These are phyloP conservation scores for Turdus rufiventris DNA, from an alignment of 2,113 vertebrate genomes.

Conservation along the genomic window DNA sequence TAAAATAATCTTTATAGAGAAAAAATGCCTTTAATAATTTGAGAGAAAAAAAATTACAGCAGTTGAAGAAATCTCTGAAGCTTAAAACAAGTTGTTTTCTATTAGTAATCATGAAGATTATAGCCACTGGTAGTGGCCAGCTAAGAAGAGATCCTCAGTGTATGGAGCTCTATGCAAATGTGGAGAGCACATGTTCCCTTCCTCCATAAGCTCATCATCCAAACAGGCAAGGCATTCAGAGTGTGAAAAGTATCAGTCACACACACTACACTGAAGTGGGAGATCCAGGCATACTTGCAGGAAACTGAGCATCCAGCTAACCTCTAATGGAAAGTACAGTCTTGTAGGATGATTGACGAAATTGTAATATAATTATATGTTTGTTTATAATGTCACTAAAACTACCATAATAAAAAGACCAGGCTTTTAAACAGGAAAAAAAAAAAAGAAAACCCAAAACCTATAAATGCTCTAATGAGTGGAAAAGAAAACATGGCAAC, in stretches of 20 bases:
- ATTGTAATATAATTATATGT: not conserved
- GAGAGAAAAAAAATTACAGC: not conserved
- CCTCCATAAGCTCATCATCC: not conserved
- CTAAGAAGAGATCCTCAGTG: not conserved
- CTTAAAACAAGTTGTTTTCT: not conserved
- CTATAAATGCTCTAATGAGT: not conserved
- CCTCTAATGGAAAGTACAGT: not conserved
- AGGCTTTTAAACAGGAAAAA: not conserved
- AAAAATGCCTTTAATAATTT: not conserved
- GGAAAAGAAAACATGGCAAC: not conserved
- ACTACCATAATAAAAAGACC: not conserved
- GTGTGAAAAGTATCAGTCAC: constrained; percentile 14
- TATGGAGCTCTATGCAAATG: not conserved
- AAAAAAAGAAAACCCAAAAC: fast-evolving
- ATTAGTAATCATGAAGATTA: not conserved
- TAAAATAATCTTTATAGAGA: not conserved
- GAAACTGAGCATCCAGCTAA: not conserved
- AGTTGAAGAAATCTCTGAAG: not conserved
- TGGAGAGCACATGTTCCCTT: not conserved
- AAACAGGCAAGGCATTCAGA: not conserved
- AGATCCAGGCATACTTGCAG: not conserved
- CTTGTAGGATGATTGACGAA: not conserved
- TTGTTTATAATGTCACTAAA: not conserved
- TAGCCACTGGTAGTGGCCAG: not conserved
- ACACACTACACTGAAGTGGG: not conserved